Evolutionary conservation across 2,888 invertebrate genomes (phyloP), one percentile per base, ranked within the genome.

Genomic region (Panzeria rudis): DNA sequence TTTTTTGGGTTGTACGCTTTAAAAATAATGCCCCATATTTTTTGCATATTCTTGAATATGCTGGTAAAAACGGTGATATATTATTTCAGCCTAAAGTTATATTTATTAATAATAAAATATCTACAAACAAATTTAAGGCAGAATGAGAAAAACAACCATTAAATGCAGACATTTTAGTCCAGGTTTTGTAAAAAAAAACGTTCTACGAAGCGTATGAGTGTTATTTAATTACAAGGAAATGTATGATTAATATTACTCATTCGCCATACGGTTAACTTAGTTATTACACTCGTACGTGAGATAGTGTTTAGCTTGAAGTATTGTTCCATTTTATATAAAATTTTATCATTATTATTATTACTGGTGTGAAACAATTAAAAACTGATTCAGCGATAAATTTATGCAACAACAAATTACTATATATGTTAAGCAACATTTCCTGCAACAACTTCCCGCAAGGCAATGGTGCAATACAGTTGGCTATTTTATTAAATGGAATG

Each of bases 311-410:
- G 54, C 20, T 2, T 29, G n/a, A 66, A 56, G 32, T 47, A 56
- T 32, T 66, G 32, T 17, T 15, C 5, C 25, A 54, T 47, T 56
- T 35, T 23, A 17, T 41, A 15, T 9, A 38, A 35, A 23, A 17
- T 64, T 38, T 64, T 54, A 41, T 35, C 54, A 8, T 32, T 50
- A 29, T 35, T 64, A 8, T 32, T 50, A 29, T 78, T 61, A 20
- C 69, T 78, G 69, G 68, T 78, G 59, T 78, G 50, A 69, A 66
- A 62, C 69, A 78, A 62, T 62, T 62, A 71, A 41, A 78, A 62
- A 71, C 61, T 61, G 68, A 78, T 78, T 78, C 62, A 69, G 61
- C 41, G 41, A 62, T 78, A 52, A 66, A 62, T 62, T 69, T 52
- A 52, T 71, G 41, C 50, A 54, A 3, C 23, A 47, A 15, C 38